A percentile compares a stretch with the other conserved stretches of the same genome.
These are phyloP conservation scores for Aplochiton taeniatus DNA, from an alignment of 2,797 vertebrate species.

Conservation along the genomic window DNA sequence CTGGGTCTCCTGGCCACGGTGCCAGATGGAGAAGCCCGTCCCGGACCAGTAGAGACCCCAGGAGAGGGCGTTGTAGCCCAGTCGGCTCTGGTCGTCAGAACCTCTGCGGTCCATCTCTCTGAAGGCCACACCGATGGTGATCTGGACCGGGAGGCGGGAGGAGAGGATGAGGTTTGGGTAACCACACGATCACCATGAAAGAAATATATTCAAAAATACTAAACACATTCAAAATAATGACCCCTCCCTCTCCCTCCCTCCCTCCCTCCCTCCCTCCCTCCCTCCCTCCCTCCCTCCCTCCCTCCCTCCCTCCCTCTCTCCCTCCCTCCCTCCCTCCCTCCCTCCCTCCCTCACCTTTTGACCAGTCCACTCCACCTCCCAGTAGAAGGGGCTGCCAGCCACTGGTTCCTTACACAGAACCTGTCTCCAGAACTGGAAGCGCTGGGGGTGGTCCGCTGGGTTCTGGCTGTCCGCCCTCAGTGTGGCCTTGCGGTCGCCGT, in stretches of 20 bases:
- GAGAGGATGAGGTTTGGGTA: slow-evolving; percentile 2
- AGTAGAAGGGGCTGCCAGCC: slow-evolving; percentile 77
- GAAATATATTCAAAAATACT: background rate
- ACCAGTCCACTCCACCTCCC: slow-evolving; percentile 80
- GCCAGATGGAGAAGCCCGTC: slow-evolving; percentile 76
- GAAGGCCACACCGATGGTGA: slow-evolving; percentile 73
- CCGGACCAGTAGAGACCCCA: slow-evolving; percentile 82
- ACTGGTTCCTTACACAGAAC: slow-evolving; percentile 73
- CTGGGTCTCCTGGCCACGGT: slow-evolving; percentile 64
- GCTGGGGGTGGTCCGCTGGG: slow-evolving; percentile 68
- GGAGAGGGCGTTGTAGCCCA: slow-evolving; percentile 76
- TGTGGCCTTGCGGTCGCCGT: slow-evolving; percentile 62
- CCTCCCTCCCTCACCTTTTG: slow-evolving; percentile 55
- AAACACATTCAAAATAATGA: background rate
- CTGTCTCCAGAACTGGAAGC: slow-evolving; percentile 79
- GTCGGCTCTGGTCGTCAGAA: slow-evolving; percentile 64
- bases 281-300: no score
- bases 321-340: no score
- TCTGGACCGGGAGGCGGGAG: slow-evolving; percentile 43
- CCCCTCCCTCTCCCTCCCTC: no score
- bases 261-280: no score
- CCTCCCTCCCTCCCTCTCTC: no score
- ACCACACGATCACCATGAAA: background rate
- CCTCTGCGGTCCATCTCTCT: slow-evolving; percentile 67
- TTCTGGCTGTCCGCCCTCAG: slow-evolving; percentile 69